Conservation (phyloP, 2,113 vertebrate species). For the Gambusia affinis region DNA sequence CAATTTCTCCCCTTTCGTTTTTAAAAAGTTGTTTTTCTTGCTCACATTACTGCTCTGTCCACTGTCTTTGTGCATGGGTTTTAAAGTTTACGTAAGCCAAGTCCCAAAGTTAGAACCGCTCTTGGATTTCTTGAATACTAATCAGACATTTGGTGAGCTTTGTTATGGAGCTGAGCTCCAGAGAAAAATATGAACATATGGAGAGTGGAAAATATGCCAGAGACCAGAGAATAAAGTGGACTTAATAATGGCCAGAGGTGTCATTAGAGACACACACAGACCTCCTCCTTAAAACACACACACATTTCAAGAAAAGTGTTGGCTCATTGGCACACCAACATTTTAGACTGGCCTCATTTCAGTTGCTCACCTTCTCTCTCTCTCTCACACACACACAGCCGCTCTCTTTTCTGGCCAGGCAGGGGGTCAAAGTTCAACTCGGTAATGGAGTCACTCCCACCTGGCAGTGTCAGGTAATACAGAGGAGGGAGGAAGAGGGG, state of each 20-base stretch:
- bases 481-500: constrained; percentile 57
- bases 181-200: constrained; percentile 66
- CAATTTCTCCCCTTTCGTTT: not conserved
- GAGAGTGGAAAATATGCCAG: constrained; percentile 62
- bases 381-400: constrained; percentile 20
- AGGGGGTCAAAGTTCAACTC: constrained; percentile 65
- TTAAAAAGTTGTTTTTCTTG: constrained; percentile 3
- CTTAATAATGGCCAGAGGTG: constrained; percentile 65
- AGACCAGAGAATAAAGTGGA: constrained; percentile 55
- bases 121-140: constrained; percentile 47
- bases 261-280: constrained; percentile 53
- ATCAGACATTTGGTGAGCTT: constrained; percentile 36
- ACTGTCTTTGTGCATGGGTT: constrained; percentile 15
- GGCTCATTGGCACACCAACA: constrained; percentile 45
- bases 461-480: constrained; percentile 72
- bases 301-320: constrained; percentile 26
- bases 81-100: constrained; percentile 29
- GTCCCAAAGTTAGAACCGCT: constrained; percentile 25
- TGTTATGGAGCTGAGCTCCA: constrained; percentile 38
- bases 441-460: constrained; percentile 75
- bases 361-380: constrained; percentile 16
- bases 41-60: constrained; percentile 10
- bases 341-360: constrained; percentile 59
- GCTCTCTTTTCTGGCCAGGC: constrained; percentile 52
- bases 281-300: constrained; percentile 24